Percentiles rank a stretch among this genome's conserved stretches.
These are phyloP conservation scores for Hemichromis elongatus DNA, from an alignment of 2,113 vertebrate genomes.

Conservation along the genomic window DNA sequence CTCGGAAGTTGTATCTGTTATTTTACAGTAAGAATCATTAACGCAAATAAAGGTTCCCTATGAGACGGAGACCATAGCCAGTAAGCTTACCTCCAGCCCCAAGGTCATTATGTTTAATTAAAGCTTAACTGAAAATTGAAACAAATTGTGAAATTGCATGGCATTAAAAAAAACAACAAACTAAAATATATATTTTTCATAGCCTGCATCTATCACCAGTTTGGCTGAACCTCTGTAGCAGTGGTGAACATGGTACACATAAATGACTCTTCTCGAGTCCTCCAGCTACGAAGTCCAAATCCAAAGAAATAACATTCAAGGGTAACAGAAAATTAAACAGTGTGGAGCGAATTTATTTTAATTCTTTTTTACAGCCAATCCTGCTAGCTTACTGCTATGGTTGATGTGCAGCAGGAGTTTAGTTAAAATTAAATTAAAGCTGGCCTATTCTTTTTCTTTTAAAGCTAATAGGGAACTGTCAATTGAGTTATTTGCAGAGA, in stretches of 20 bases:
- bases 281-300: neutral
- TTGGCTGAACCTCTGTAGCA: neutral
- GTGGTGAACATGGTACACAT: neutral
- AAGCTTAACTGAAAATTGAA: neutral
- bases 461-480: neutral
- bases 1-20: neutral
- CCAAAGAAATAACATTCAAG: neutral
- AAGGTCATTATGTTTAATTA: neutral
- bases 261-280: neutral
- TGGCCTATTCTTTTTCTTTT: neutral
- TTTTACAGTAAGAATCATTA: neutral
- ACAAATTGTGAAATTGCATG: neutral
- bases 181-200: neutral
- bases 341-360: accelerated
- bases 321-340: neutral
- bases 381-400: neutral
- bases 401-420: neutral
- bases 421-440: neutral
- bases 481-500: neutral
- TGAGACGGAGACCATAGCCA: neutral
- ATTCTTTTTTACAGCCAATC: neutral
- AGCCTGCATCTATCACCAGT: neutral
- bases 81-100: neutral
- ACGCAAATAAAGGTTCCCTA: neutral
- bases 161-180: neutral